phyloP scores from a whole-genome alignment of 2,888 invertebrate genomes.

The Tryphoninae sp. region DNA sequence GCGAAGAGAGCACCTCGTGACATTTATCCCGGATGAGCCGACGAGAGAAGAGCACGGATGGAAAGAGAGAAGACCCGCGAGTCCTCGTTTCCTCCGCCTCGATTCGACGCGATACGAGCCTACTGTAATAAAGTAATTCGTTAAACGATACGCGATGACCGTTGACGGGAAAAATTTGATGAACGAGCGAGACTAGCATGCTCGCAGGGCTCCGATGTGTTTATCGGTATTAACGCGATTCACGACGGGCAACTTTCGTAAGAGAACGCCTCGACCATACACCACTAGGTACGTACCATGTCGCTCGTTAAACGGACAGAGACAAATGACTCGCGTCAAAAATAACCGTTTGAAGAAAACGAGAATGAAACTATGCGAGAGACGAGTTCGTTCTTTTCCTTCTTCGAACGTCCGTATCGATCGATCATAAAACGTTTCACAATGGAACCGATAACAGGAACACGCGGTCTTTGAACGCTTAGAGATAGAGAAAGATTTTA shows the following conservation, averaged over 20 bases:
- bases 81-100: conserved; percentile 24
- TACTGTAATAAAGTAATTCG: conserved; percentile 51
- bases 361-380: not conserved
- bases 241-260: conserved; percentile 26
- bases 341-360: conserved; percentile 17
- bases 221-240: conserved; percentile 10
- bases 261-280: conserved; percentile 9
- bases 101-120: conserved; percentile 53
- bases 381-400: not conserved
- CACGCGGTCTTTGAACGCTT: conserved; percentile 1
- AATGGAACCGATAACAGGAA: conserved; percentile 33
- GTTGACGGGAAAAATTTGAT: conserved; percentile 46
- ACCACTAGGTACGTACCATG: not conserved
- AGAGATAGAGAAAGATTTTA: conserved; percentile 8
- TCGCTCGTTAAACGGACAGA: conserved; percentile 38
- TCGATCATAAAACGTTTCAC: conserved; percentile 35
- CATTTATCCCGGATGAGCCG: conserved; percentile 66
- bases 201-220: not conserved
- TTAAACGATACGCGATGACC: conserved; percentile 58
- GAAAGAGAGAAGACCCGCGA: conserved; percentile 56
- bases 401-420: conserved; percentile 6
- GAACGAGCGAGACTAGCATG: conserved; percentile 22
- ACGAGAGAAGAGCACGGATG: conserved; percentile 46
- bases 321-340: conserved; percentile 43
- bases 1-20: conserved; percentile 51